A percentile compares a stretch with the other conserved stretches of the same genome.
phyloP scores from a whole-genome alignment of 1,140 invertebrate genomes.

The Macrobrachium rosenbergii region DNA sequence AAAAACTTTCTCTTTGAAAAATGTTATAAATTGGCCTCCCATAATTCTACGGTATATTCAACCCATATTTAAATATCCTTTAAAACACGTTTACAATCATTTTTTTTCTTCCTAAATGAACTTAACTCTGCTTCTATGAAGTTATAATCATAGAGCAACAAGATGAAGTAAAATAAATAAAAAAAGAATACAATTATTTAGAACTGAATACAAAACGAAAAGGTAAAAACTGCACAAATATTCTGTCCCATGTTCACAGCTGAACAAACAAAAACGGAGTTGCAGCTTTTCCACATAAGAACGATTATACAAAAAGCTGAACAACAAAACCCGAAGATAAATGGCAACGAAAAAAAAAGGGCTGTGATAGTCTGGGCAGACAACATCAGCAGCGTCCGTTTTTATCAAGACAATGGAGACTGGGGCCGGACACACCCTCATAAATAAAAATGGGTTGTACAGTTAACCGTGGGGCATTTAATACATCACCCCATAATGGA shows the following conservation, averaged over 20 bases:
- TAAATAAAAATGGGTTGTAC: slow-evolving; percentile 46
- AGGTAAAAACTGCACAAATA: too few relatives aligned
- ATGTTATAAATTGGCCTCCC: background rate
- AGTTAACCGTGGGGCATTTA: slow-evolving; percentile 13
- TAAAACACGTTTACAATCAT: background rate
- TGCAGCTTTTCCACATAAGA: too few relatives aligned
- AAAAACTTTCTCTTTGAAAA: background rate
- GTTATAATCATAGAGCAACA: too few relatives aligned
- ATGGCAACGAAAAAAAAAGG: too few relatives aligned
- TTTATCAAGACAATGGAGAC: slow-evolving; percentile 25
- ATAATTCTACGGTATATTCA: background rate
- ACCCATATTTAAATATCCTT: slow-evolving; percentile 11
- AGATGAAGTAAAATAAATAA: too few relatives aligned
- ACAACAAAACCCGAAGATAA: too few relatives aligned
- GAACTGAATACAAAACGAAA: too few relatives aligned
- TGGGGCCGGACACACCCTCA: slow-evolving; percentile 15
- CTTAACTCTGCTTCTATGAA: background rate
- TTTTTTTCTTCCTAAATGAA: background rate
- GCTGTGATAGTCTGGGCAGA: too few relatives aligned
- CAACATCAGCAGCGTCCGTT: slow-evolving; percentile 7
- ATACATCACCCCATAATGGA: slow-evolving; percentile 32
- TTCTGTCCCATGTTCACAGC: too few relatives aligned
- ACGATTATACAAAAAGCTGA: too few relatives aligned
- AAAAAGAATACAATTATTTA: too few relatives aligned
- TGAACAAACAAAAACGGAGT: too few relatives aligned